Evolutionary conservation across 2,797 vertebrate genomes (phyloP), one percentile per base, ranked within the genome.

Genomic region (Sylvia borin): DNA sequence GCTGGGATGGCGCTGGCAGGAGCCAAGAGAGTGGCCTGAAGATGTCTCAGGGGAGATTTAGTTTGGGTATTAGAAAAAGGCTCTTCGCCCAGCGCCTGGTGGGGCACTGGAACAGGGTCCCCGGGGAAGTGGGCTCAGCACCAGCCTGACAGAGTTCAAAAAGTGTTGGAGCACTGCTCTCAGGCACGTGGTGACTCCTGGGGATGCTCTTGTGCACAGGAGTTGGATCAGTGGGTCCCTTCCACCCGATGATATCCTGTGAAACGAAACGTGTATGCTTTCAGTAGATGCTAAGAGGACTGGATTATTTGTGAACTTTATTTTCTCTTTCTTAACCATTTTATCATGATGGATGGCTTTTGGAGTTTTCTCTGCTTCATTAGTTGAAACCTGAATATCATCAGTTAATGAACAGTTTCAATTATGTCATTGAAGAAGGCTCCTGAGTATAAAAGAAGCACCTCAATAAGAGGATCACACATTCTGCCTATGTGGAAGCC

Each of bases 281-380:
- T n/a, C 38, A 13, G 1, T 26, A n/a, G 16, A 25, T n/a, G 7
- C 12, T 40, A 6, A 32, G 45, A 19, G n/a, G 17, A 8, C 1
- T 10, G 8, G 8, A 5, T n/a, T 47, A 1, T 14, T 54, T 21
- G 1, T 1, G 10, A 51, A 24, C 18, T 29, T 72, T 47, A 5
- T 19, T 48, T n/a, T 45, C 13, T 18, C 13, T 29, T 45, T 34
- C 9, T 53, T 38, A 45, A 12, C 12, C 3, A 3, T 47, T 53
- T 68, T 65, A 6, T 55, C 13, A 19, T 29, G 40, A 36, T 2
- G 21, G 5, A 10, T 68, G 22, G 2, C n/a, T 74, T 84, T 66
- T 70, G 20, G 18, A 43, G 10, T 82, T 60, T 72, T 77, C 18
- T 60, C 45, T 47, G 22, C 29, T 26, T 89, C 10, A 2, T 87